Evolutionary conservation across 2,888 invertebrate genomes (phyloP), one percentile per base, ranked within the genome.

Genomic region (Sphaeridia pumilis): DNA sequence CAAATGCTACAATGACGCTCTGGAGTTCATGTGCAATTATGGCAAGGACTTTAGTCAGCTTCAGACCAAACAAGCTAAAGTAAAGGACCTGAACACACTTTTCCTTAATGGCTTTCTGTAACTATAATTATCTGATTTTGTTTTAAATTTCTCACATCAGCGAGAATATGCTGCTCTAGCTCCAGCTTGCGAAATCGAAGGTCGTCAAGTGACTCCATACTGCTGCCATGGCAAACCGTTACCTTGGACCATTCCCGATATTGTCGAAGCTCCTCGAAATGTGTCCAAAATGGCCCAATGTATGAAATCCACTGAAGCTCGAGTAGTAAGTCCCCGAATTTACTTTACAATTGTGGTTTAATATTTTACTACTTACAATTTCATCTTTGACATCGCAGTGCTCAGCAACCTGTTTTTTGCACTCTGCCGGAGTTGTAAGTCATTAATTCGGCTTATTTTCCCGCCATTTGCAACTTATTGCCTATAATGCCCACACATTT

Each of bases 141-240:
- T 14, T 7, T 31, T 31, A 7, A 31, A 10, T 31, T 31, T 31
- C 10, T 10, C 31, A 10, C 7, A 10, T 14, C 17, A 60, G 60
- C 36, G 46, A 7, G 56, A 55, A 21, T 60, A 60, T 26, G 51
- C 49, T 14, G 54, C 54, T 10, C 21, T 60, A 1, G 21, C 21
- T 10, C 58, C 58, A 2, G 35, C 42, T 10, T 60, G 60, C 46
- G 46, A 34, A 31, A 49, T 51, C 38, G 52, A 56, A 20, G 52
- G 44, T 7, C 46, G 49, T 21, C 56, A 54, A 21, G 49, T 49
- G 2, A 49, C 54, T 35, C 47, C 60, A 14, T 54, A 49, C 1
- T 60, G 60, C 54, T 60, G 60, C 46, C 60, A 60, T 52, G 57
- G 57, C 10, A 56, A 54, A 28, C 60, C 60, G 4, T 38, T 61